Conservation (phyloP, 2,797 vertebrate species). For the Syndactyla subalaris region DNA sequence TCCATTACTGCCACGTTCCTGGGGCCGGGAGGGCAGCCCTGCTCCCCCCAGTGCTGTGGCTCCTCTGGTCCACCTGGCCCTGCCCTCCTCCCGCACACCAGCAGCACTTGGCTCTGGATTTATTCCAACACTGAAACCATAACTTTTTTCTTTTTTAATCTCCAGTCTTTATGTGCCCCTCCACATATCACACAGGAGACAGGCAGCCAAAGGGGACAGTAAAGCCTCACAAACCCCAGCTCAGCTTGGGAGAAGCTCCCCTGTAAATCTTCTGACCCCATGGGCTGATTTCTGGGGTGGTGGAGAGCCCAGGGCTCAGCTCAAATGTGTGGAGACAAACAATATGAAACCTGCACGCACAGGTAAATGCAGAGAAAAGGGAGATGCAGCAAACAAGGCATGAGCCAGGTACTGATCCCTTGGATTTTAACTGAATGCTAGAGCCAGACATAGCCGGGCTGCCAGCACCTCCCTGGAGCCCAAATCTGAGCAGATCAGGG, state of each 20-base stretch:
- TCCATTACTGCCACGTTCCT: conserved; percentile 77
- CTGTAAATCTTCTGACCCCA: not conserved
- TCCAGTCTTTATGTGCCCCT: not conserved
- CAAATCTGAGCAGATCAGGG: not conserved
- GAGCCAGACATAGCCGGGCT: not conserved
- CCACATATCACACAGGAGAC: not conserved
- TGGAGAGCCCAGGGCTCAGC: not conserved
- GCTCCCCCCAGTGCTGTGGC: not conserved
- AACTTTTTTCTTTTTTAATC: not conserved
- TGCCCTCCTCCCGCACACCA: not conserved
- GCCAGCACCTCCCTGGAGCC: not conserved
- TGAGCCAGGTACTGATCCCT: not conserved
- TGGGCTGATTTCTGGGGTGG: not conserved
- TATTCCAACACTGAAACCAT: not conserved
- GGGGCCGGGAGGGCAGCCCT: conserved; percentile 68
- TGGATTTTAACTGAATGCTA: not conserved
- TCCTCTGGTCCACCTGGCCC: not conserved
- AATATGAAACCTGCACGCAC: not conserved
- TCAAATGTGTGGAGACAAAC: not conserved
- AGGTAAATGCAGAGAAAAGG: not conserved
- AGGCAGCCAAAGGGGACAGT: not conserved
- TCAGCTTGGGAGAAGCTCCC: not conserved
- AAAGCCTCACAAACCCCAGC: not conserved
- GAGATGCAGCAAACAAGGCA: not conserved
- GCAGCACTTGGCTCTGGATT: not conserved